Base-by-base conservation (phyloP, 2,888 invertebrate species). In the Synergus itoensis region DNA sequence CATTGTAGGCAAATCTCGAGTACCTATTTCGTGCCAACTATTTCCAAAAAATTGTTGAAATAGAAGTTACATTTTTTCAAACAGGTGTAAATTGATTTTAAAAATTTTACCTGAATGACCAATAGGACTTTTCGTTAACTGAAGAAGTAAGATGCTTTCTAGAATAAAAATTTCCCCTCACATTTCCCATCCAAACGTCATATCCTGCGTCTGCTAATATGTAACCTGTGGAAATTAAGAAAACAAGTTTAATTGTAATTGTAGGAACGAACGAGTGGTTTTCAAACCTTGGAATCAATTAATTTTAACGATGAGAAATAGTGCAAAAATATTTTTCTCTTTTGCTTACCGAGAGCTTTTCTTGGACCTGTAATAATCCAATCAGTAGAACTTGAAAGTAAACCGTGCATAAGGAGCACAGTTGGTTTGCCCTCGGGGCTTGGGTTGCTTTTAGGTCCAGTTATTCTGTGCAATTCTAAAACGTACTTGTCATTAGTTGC, bases 401-500 rank as follows among this genome's bases (percentile, higher is more conserved):
- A 91, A 0, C 98, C 96, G 85, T 96, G 96, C 91, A 95, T 94
- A 28, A 96, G 77, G 16, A 96, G 93, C 0, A 95, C 93, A 1
- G 94, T 93, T 0, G 94, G 94, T 80, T 93, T 94, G n/a, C 92
- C 92, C n/a, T 89, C 84, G 21, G 92, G 91, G 0, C 93, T 93
- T 0, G 85, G 88, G 60, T 92, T 91, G 21, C 93, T 93, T 5
- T 93, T 92, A 0, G 94, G 94, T 40, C 94, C 94, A 0, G 94
- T 93, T 69, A 98, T 96, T 63, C 97, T 94, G 89, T 97, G 96
- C 88, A 97, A 86, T 79, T 94, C 93, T 81, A 98, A 92, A 21
- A 97, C 94, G 88, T 97, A 98, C 1, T 96, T 96, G 93, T 98
- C 98, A 4, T 93, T 90, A 0, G 98, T 98, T 5, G 92, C 92